These are phyloP conservation scores for Nymphalis urticae DNA, from an alignment of 2,888 invertebrate species.

Conservation along the genomic window DNA sequence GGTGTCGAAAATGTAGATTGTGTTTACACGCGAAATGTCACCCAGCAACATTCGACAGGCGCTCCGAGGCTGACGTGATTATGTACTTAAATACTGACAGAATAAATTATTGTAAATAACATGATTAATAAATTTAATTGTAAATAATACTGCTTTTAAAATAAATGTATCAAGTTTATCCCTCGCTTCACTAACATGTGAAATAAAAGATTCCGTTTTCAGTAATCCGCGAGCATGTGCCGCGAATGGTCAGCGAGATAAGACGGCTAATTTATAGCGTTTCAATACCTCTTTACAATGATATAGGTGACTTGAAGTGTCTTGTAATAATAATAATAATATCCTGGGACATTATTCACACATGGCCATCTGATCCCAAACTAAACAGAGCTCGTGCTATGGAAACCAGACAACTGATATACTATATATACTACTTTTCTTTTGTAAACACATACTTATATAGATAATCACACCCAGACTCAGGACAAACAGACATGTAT, in stretches of 20 bases:
- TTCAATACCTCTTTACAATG: constrained; percentile 61
- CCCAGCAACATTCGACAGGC: constrained; percentile 48
- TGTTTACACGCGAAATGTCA: constrained; percentile 52
- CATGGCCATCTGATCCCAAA: too few species aligned
- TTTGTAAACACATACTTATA: too few species aligned
- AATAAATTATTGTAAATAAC: constrained; percentile 30
- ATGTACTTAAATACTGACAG: constrained; percentile 43
- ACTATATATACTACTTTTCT: too few species aligned
- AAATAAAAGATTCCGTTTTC: constrained; percentile 53
- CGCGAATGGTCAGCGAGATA: constrained; percentile 72
- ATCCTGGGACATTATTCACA: too few species aligned
- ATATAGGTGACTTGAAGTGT: constrained; percentile 9
- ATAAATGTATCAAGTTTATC: constrained; percentile 15
- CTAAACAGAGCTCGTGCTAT: too few species aligned
- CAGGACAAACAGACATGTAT: too few species aligned
- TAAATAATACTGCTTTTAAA: not conserved
- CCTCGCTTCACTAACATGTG: constrained; percentile 33
- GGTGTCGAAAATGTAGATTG: constrained; percentile 55
- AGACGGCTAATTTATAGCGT: constrained; percentile 72
- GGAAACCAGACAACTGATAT: too few species aligned
- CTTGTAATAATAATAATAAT: too few species aligned
- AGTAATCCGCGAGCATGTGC: constrained; percentile 71
- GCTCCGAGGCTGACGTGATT: constrained; percentile 43
- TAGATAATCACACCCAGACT: too few species aligned
- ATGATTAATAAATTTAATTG: not conserved